phyloP scores from a whole-genome alignment of 1,140 invertebrate species.

The Thereuonema tuberculata region DNA sequence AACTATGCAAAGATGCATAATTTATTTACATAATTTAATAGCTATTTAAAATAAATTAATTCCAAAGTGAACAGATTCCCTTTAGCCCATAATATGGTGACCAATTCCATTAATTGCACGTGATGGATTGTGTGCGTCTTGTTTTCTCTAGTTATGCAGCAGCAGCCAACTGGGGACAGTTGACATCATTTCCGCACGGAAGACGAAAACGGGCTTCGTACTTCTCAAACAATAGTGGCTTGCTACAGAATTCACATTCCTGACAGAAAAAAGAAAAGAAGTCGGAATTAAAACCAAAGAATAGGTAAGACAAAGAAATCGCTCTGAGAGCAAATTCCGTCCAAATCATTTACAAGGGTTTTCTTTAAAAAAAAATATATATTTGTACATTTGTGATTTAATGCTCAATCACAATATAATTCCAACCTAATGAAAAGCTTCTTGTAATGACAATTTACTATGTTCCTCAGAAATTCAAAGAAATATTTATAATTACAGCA shows the following conservation, averaged over 20 bases:
- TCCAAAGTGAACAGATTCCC: too few relatives aligned
- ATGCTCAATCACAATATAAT: neutral
- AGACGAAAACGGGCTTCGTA: constrained; percentile 38
- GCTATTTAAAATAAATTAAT: too few relatives aligned
- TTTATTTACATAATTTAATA: too few relatives aligned
- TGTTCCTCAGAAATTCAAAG: too few relatives aligned
- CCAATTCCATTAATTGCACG: too few relatives aligned
- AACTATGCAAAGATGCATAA: too few relatives aligned
- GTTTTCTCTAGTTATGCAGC: too few relatives aligned
- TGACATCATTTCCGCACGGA: constrained; percentile 18
- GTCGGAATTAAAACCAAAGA: neutral
- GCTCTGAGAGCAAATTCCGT: neutral
- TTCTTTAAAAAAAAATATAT: neutral
- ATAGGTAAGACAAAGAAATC: neutral
- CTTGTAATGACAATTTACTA: neutral
- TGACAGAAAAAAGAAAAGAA: constrained; percentile 25
- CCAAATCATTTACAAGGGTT: neutral
- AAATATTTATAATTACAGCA: too few relatives aligned
- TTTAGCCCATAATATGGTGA: too few relatives aligned
- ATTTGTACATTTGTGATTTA: neutral
- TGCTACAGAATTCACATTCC: constrained; percentile 48
- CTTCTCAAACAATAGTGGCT: constrained; percentile 43
- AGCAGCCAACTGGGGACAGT: constrained; percentile 16
- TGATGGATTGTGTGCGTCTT: too few relatives aligned
- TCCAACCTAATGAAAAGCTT: neutral